Evolutionary conservation across 2,113 vertebrate genomes (phyloP), one percentile per base, ranked within the genome.

Genomic region (Equus quagga): DNA sequence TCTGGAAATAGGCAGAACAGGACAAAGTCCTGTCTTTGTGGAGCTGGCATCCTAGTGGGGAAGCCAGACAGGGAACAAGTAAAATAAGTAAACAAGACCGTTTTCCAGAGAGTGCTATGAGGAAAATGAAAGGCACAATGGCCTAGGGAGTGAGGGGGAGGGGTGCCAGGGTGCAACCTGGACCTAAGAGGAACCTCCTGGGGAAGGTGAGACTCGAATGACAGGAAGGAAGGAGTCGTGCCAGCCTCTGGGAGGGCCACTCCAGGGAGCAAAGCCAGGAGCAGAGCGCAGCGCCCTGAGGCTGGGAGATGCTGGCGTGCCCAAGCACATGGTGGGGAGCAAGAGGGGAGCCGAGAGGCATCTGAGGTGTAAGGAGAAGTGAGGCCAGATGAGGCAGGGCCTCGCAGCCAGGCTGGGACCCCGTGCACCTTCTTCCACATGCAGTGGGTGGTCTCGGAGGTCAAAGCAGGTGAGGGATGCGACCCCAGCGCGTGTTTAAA

Each of bases 1-100:
- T 96, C 94, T 96, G 89, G 91, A 97, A 97, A 87, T 96, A 94
- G 56, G 95, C 90, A 90, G 96, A 98, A 97, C 97, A 97, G 97
- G 97, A 94, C 97, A 36, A 98, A 95, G 75, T 96, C 92, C 70
- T 91, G 96, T 90, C 90, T 98, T 80, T 80, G 87, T 62, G 79
- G 58, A 80, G 70, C 90, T 95, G 96, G 88, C 90, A 92, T 76
- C 82, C 88, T 62, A 69, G 65, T 49, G 72, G 85, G 91, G 94
- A 92, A 82, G 93, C 88, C 97, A 92, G 97, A 94, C 96, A 79
- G 96, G 96, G 96, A 93, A 91, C 89, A 51, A 95, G 95, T 62
- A 23, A 95, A 94, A 76, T 83, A 80, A 91, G 96, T 97, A 93
- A 97, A 97, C 85, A 97, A 97, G 95, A 49, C 81, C 83, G 31